Conservation (phyloP, 2,888 invertebrate species). For the Stegophylla sp. region DNA sequence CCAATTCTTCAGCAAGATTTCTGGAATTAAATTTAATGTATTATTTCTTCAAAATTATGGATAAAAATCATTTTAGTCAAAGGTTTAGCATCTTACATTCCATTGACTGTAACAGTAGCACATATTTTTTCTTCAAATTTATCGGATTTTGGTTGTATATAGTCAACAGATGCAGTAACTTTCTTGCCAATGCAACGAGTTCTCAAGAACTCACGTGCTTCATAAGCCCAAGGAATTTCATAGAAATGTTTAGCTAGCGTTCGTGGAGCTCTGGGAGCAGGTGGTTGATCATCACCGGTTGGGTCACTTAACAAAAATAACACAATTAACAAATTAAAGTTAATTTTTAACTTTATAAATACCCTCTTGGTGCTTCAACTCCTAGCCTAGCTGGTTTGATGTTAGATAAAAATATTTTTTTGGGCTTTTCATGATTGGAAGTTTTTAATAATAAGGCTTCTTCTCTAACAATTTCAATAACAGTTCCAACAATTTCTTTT, state of each 20-base stretch:
- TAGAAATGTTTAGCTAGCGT: slow-evolving; percentile 78
- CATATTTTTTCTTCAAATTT: slow-evolving; percentile 94
- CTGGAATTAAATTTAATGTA: slow-evolving; percentile 65
- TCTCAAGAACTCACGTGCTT: slow-evolving; percentile 94
- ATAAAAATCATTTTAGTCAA: no score
- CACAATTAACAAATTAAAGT: slow-evolving; percentile 18
- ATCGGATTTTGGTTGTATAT: slow-evolving; percentile 93
- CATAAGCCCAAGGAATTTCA: slow-evolving; percentile 98
- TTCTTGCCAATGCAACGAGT: slow-evolving; percentile 95
- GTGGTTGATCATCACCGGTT: slow-evolving; percentile 61
- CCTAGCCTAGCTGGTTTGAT: slow-evolving; percentile 79
- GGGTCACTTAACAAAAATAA: slow-evolving; percentile 64
- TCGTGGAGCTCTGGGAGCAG: slow-evolving; percentile 60
- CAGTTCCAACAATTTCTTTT: slow-evolving; percentile 78
- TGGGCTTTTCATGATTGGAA: slow-evolving; percentile 73
- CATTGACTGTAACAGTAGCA: slow-evolving; percentile 86
- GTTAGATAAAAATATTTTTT: slow-evolving; percentile 95
- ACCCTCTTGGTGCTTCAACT: slow-evolving; percentile 66
- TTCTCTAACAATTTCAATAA: slow-evolving; percentile 90
- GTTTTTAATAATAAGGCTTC: slow-evolving; percentile 89
- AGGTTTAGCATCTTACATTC: slow-evolving; percentile 69
- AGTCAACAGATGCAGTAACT: slow-evolving; percentile 90
- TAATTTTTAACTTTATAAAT: slow-evolving; percentile 60
- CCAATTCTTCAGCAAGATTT: slow-evolving; percentile 92
- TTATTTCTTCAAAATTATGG: no score